These are phyloP conservation scores for Epizoanthus ramosus DNA, from an alignment of 92 coral and sea anemone species.

Conservation along the genomic window DNA sequence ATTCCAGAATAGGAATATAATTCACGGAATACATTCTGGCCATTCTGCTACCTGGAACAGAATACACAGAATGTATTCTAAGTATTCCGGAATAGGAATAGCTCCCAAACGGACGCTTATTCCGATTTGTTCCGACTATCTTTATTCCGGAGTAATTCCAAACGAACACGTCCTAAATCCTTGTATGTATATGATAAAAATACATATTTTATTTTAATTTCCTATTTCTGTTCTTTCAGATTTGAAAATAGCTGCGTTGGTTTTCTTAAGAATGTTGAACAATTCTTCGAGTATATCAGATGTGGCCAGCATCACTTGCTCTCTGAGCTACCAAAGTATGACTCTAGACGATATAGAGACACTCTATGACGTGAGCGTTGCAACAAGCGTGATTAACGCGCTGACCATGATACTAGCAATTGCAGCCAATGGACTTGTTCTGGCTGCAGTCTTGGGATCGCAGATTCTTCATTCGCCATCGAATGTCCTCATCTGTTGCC, in stretches of 20 bases:
- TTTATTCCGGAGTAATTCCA: no score
- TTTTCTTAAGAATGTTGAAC: slow-evolving; percentile 22
- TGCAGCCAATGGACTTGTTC: slow-evolving; percentile 33
- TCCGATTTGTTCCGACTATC: no score
- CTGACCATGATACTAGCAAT: slow-evolving; percentile 30
- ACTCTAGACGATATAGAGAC: slow-evolving; percentile 8
- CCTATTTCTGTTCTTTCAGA: neutral
- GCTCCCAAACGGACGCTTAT: no score
- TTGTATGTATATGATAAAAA: no score
- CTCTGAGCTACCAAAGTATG: slow-evolving; percentile 33
- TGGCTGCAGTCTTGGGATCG: slow-evolving; percentile 32
- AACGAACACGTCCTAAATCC: no score
- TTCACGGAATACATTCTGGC: no score
- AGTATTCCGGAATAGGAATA: no score
- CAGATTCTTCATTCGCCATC: slow-evolving; percentile 38
- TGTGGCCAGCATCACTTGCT: slow-evolving; percentile 3
- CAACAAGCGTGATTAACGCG: slow-evolving; percentile 14
- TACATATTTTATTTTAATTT: no score
- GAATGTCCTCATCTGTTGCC: slow-evolving; percentile 20
- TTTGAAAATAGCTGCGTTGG: neutral
- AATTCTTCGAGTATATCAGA: slow-evolving; percentile 11
- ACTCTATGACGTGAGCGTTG: slow-evolving; percentile 29
- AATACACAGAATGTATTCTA: no score
- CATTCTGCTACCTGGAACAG: no score
- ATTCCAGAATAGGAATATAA: no score